phyloP scores from a whole-genome alignment of 2,797 vertebrate genomes.

The Champsocephalus gunnari region DNA sequence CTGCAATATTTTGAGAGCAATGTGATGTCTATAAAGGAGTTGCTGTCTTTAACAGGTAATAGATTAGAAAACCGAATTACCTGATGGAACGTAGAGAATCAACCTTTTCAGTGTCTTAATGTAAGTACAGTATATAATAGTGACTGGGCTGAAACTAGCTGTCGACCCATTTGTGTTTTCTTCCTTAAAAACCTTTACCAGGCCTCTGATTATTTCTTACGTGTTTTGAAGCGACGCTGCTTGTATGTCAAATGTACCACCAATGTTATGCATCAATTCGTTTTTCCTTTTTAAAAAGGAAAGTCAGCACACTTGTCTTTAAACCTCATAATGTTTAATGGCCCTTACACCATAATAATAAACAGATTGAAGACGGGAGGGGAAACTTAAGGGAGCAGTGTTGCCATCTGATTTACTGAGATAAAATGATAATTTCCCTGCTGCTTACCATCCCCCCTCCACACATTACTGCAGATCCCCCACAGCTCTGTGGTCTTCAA shows the following conservation, averaged over 20 bases:
- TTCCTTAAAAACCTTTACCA: not conserved
- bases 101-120: not conserved
- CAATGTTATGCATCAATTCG: not conserved
- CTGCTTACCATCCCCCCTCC: constrained; percentile 39
- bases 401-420: constrained; percentile 22
- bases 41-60: not conserved
- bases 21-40: not conserved
- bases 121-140: no score
- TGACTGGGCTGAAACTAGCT: constrained; percentile 21
- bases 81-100: not conserved
- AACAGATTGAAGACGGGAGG: constrained; percentile 1
- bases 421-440: constrained; percentile 41
- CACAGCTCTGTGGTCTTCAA: constrained; percentile 4
- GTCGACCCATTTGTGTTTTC: constrained; percentile 14
- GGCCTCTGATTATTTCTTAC: not conserved
- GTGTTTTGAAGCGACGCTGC: not conserved
- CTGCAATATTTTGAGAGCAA: not conserved
- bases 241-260: not conserved
- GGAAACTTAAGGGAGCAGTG: not conserved
- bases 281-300: not conserved
- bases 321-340: not conserved
- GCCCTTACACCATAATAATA: not conserved
- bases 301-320: not conserved
- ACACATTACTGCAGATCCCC: constrained; percentile 34
- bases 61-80: not conserved